Conservation (phyloP, 2,113 vertebrate species). For the Callipepla californica region DNA sequence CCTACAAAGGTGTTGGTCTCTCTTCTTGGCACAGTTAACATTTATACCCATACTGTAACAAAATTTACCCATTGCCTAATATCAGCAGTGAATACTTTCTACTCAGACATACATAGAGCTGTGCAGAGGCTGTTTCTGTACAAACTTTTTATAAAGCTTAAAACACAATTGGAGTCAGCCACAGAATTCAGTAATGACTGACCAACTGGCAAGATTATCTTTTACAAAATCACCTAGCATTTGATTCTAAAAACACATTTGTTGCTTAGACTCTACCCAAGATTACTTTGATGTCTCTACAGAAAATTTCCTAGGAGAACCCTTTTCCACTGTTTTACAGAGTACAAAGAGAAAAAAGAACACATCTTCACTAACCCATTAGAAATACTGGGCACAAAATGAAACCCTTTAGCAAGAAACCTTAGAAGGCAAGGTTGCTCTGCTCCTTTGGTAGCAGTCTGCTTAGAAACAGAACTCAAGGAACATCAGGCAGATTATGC, state of each 20-base stretch:
- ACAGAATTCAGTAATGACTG: neutral
- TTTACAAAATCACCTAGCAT: neutral
- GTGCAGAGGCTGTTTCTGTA: neutral
- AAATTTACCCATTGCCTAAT: neutral
- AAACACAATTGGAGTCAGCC: neutral
- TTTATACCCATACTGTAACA: neutral
- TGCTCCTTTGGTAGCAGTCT: neutral
- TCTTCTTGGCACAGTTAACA: neutral
- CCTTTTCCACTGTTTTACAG: neutral
- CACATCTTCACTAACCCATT: neutral
- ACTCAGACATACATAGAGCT: neutral
- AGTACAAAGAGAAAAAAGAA: neutral
- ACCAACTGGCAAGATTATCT: neutral
- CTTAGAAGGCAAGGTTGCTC: neutral
- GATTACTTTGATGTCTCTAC: neutral
- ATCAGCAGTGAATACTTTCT: neutral
- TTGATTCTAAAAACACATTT: neutral
- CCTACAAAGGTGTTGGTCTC: neutral
- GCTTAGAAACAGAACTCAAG: neutral
- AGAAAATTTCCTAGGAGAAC: neutral
- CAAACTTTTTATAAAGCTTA: neutral
- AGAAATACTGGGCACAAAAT: neutral
- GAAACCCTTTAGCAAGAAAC: neutral
- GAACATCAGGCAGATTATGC: neutral
- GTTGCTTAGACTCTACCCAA: neutral